These are phyloP conservation scores for Troilus luridus DNA, from an alignment of 2,888 invertebrate species.

Conservation along the genomic window DNA sequence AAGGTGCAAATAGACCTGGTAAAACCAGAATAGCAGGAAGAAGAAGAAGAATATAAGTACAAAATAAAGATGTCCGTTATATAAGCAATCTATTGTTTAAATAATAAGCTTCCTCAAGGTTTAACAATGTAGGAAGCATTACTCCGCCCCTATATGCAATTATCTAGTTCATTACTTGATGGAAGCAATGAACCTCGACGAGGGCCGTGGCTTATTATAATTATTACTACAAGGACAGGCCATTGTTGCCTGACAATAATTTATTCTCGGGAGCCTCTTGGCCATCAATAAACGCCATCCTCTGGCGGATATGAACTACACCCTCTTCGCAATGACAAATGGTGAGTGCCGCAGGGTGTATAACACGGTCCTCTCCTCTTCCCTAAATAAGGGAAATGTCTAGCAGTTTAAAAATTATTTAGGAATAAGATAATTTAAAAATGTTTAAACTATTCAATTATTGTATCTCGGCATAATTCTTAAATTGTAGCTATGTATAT, in stretches of 20 bases:
- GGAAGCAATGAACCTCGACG: not conserved
- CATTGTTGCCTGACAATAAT: constrained; percentile 35
- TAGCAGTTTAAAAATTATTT: not conserved
- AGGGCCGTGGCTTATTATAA: not conserved
- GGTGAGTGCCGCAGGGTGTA: constrained; percentile 29
- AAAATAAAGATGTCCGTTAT: no score
- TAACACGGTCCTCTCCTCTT: not conserved
- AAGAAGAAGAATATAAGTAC: no score
- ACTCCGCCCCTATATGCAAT: not conserved
- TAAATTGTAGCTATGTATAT: no score
- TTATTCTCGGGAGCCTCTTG: constrained; percentile 2
- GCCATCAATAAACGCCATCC: constrained; percentile 54
- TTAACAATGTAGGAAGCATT: not conserved
- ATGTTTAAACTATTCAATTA: no score
- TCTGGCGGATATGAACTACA: constrained; percentile 40
- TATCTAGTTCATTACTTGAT: not conserved
- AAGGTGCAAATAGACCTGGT: no score
- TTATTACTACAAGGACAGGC: constrained; percentile 31
- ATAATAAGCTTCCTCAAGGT: not conserved
- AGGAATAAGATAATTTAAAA: not conserved
- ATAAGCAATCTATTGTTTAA: not conserved
- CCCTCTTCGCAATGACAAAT: constrained; percentile 51
- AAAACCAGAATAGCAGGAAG: no score
- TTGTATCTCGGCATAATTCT: no score
- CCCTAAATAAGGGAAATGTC: not conserved